A percentile compares a stretch with the other conserved stretches of the same genome.
phyloP scores from a whole-genome alignment of 2,113 vertebrate species.

The Ageneiosus marmoratus region DNA sequence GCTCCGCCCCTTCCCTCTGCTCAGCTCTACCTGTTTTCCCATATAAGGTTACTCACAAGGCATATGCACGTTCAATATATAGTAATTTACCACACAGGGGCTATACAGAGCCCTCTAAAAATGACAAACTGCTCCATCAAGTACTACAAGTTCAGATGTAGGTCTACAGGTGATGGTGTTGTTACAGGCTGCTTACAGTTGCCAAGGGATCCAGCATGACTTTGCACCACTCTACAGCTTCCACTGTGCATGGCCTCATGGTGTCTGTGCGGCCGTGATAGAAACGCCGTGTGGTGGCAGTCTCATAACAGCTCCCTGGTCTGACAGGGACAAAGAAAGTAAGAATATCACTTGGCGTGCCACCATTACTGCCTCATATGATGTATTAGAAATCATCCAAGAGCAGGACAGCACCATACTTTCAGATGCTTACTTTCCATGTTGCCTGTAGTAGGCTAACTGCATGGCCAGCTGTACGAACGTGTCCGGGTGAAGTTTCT shows the following conservation, averaged over 20 bases:
- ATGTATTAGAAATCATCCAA: background rate
- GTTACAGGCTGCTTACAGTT: constrained; percentile 22
- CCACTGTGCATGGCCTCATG: constrained; percentile 83
- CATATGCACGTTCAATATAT: background rate
- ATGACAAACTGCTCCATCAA: background rate
- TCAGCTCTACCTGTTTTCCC: background rate
- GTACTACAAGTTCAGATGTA: background rate
- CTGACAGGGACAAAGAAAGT: constrained; percentile 64
- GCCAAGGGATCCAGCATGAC: constrained; percentile 80
- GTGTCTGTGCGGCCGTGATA: constrained; percentile 96
- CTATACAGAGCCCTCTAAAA: background rate
- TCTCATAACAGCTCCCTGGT: constrained; percentile 92
- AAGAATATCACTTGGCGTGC: background rate
- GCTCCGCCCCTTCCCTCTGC: background rate
- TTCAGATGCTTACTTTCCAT: constrained; percentile 75
- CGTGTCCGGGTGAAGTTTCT: constrained; percentile 86
- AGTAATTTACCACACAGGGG: background rate
- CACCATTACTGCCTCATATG: background rate
- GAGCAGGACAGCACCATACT: background rate
- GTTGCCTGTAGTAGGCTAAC: constrained; percentile 83
- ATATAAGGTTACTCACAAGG: background rate
- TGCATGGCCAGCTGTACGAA: constrained; percentile 94
- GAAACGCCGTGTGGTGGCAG: constrained; percentile 87
- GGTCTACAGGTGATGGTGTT: no score
- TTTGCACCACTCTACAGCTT: constrained; percentile 86